Conservation (phyloP, 2,888 invertebrate species). For the Eupithecia subumbrata region DNA sequence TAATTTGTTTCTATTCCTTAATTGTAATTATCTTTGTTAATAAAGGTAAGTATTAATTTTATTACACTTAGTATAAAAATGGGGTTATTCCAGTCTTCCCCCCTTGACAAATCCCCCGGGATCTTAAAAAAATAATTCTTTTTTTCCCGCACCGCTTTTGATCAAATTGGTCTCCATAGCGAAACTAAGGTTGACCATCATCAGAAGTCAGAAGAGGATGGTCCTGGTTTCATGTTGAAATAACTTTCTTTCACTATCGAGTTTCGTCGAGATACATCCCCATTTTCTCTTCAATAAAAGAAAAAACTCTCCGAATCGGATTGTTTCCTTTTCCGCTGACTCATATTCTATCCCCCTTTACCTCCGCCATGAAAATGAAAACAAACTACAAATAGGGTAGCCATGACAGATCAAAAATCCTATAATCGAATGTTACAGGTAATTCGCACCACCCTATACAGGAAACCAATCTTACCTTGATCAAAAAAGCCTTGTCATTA, state of each 20-base stretch:
- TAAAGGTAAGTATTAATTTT: too few species aligned
- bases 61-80: too few species aligned
- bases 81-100: too few species aligned
- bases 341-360: conserved; percentile 5
- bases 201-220: neutral
- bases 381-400: conserved; percentile 31
- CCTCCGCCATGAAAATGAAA: conserved; percentile 24
- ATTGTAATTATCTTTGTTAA: neutral
- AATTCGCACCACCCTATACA: conserved; percentile 32
- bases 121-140: too few species aligned
- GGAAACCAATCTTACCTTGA: conserved; percentile 51
- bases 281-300: conserved; percentile 7
- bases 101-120: too few species aligned
- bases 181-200: neutral
- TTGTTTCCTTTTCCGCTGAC: conserved; percentile 11
- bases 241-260: neutral
- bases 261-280: neutral
- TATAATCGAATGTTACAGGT: conserved; percentile 36
- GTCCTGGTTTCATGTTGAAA: neutral
- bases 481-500: conserved; percentile 55
- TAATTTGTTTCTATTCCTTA: neutral
- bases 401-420: conserved; percentile 32
- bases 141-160: neutral
- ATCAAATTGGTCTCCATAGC: neutral
- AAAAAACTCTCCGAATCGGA: conserved; percentile 5